Percentiles rank a stretch among this genome's conserved stretches.
Conservation (phyloP, 2,113 vertebrate genomes). For the Tautogolabrus adspersus region DNA sequence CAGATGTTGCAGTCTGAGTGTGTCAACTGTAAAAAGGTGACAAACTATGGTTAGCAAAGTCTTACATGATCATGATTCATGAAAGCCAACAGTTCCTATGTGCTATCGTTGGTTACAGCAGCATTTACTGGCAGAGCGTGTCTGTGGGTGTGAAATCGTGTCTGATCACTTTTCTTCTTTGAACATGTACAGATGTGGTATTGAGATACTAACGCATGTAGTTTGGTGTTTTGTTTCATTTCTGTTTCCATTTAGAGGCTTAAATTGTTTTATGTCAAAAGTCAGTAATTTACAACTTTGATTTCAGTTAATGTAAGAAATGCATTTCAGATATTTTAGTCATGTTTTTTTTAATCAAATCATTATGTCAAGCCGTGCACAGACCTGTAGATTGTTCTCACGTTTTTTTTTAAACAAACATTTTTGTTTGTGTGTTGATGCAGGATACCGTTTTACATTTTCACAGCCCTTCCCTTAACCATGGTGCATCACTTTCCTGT, state of each 20-base stretch:
- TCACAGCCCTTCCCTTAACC: not conserved
- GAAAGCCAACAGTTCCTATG: not conserved
- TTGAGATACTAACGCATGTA: not conserved
- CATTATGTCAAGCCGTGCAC: too few species aligned
- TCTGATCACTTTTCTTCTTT: too few species aligned
- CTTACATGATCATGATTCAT: not conserved
- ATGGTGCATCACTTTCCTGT: not conserved
- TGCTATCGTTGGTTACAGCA: not conserved
- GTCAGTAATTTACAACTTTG: not conserved
- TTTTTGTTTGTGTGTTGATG: not conserved
- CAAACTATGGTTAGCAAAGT: conserved; percentile 21
- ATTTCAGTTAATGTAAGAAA: not conserved
- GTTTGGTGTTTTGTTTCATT: not conserved
- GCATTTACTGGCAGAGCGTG: not conserved
- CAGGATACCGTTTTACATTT: not conserved
- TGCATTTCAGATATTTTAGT: not conserved
- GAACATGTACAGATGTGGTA: not conserved
- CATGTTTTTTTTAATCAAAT: not conserved
- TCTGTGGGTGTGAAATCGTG: conserved; percentile 28
- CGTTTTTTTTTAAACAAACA: too few species aligned
- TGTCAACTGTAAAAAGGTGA: conserved; percentile 9
- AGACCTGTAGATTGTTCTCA: too few species aligned
- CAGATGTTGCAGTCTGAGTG: conserved; percentile 6
- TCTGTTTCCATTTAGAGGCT: too few species aligned
- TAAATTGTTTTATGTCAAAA: too few species aligned